Evolutionary conservation across 2,888 invertebrate species (phyloP).

Genomic region (Doris montereyensis): DNA sequence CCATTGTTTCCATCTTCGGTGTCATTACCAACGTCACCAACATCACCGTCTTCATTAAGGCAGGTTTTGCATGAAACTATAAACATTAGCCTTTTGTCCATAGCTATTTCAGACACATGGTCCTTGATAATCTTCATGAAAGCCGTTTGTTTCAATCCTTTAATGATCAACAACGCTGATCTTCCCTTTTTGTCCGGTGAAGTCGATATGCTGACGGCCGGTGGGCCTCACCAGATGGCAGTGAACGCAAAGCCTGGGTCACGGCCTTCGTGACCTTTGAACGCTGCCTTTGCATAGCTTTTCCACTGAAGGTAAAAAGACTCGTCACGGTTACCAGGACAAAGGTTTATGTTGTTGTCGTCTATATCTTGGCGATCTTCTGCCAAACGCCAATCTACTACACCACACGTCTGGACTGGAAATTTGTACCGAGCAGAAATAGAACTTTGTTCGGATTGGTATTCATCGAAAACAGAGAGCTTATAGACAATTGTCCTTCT

Average conservation of each 20-base stretch:
- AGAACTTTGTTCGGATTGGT: neutral
- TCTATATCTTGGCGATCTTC: neutral
- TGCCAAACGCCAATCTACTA: neutral
- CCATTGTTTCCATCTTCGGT: neutral
- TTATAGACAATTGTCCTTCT: neutral
- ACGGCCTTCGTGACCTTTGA: neutral
- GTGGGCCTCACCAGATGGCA: neutral
- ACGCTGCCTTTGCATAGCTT: neutral
- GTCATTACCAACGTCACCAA: neutral
- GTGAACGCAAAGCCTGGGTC: neutral
- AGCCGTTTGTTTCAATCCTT: no score
- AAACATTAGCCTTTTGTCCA: neutral
- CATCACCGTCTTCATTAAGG: neutral
- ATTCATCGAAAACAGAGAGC: neutral
- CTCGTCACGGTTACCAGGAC: neutral
- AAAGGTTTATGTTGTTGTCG: neutral
- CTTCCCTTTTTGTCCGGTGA: neutral
- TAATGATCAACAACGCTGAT: neutral
- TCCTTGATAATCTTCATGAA: no score
- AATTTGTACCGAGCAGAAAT: neutral
- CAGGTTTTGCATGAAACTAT: neutral
- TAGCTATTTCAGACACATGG: neutral
- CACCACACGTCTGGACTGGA: neutral
- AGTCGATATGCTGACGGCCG: neutral
- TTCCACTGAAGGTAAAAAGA: neutral